Evolutionary conservation across 2,113 vertebrate species (phyloP), one percentile per base, ranked within the genome.

Genomic region (Callithrix jacchus): DNA sequence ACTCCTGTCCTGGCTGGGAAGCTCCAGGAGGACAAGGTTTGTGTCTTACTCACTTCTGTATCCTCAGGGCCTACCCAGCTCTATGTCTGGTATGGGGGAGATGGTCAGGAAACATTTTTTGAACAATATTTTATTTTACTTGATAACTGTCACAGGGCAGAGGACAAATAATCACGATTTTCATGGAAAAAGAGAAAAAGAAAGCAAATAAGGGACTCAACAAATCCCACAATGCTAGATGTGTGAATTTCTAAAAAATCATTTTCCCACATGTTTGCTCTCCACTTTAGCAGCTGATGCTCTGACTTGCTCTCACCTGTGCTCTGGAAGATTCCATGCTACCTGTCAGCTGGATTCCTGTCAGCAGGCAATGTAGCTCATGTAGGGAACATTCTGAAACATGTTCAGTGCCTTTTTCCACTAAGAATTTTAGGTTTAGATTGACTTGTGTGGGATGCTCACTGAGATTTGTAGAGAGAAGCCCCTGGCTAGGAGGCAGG

Each of bases 71-170:
- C 16, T 45, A 56, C 1, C 25, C 16, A 32, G 79, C 3, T 35
- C n/a, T 47, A 54, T 3, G 1, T 32, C 2, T 93, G 64, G 18
- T 40, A 66, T 6, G 47, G 56, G 91, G 58, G 66, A 94, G 16
- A 71, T 10, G 5, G 17, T 81, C 25, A 58, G 64, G 52, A 76
- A 85, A 87, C 79, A 81, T 58, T n/a, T n/a, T n/a, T 35, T 17
- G 32, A 97, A 91, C 56, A 77, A 21, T 47, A 6, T 94, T 90
- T 90, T 91, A 61, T 88, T 93, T 66, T 93, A 89, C n/a, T 73
- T 95, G 35, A 85, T 37, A 82, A 88, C 12, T 71, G 11, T 42
- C 71, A 89, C 35, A 37, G 5, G 84, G 23, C n/a, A 58, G 37
- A 86, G 14, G 40, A 68, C 40, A 21, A 47, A 12, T 30, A 95